These are phyloP conservation scores for Dipodomys spectabilis DNA, from an alignment of 2,113 vertebrate species.

Conservation along the genomic window DNA sequence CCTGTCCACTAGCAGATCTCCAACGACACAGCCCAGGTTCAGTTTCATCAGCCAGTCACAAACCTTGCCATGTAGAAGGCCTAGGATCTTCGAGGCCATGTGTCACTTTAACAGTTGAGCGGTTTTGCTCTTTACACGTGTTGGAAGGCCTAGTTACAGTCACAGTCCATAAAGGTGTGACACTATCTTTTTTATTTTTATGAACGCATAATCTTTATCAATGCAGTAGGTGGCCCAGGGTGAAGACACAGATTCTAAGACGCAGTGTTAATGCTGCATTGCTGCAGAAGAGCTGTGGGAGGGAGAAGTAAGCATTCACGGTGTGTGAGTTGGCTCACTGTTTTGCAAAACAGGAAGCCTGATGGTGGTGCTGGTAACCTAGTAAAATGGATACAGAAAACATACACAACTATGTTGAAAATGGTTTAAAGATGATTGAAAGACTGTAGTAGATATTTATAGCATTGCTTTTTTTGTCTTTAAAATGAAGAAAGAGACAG, in stretches of 20 bases:
- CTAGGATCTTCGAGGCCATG: not conserved
- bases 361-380: not conserved
- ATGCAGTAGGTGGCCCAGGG: not conserved
- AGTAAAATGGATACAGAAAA: not conserved
- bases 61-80: not conserved
- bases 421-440: not conserved
- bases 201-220: constrained; percentile 37
- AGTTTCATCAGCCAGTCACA: not conserved
- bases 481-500: not conserved
- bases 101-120: not conserved
- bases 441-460: constrained; percentile 15
- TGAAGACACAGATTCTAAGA: constrained; percentile 15
- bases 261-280: not conserved
- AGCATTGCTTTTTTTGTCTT: not conserved
- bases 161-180: not conserved
- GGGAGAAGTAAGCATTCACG: not conserved
- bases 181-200: not conserved
- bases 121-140: not conserved
- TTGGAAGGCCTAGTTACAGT: not conserved
- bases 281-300: constrained; percentile 11
- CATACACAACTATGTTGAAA: not conserved
- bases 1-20: not conserved
- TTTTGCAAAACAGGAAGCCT: constrained; percentile 52
- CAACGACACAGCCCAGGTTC: not conserved
- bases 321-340: not conserved